phyloP scores from a whole-genome alignment of 2,888 invertebrate species.

The Netelia fuscicornis region DNA sequence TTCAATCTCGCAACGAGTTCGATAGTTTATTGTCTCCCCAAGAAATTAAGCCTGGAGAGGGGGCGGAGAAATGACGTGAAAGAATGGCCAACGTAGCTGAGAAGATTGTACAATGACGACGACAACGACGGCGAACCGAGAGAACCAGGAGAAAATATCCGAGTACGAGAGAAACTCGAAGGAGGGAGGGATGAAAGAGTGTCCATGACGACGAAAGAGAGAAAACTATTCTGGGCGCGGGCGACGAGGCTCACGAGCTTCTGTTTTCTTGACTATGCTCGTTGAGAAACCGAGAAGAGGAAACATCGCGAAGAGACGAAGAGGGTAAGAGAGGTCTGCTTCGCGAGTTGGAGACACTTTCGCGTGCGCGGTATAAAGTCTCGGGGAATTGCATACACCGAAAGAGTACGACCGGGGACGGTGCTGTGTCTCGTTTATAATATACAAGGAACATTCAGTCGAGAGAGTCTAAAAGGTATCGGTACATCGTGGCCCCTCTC shows the following conservation, averaged over 20 bases:
- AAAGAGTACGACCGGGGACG: neutral
- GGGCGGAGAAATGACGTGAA: conserved; percentile 28
- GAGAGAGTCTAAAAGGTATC: conserved; percentile 23
- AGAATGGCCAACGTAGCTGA: conserved; percentile 46
- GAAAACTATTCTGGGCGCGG: conserved; percentile 62
- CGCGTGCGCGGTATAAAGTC: conserved; percentile 57
- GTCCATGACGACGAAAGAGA: conserved; percentile 46
- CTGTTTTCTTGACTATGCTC: conserved; percentile 53
- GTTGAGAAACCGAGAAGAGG: conserved; percentile 48
- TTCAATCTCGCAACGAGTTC: conserved; percentile 15
- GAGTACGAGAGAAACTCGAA: conserved; percentile 29
- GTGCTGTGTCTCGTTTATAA: conserved; percentile 33
- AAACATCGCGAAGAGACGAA: conserved; percentile 47
- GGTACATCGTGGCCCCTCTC: conserved; percentile 29
- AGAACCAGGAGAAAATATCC: neutral
- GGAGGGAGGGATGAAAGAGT: conserved; percentile 19
- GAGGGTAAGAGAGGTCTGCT: conserved; percentile 5
- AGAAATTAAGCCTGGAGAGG: conserved; percentile 33
- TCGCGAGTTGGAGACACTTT: conserved; percentile 57
- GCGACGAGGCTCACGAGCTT: conserved; percentile 44
- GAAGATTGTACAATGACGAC: conserved; percentile 17
- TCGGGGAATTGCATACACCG: conserved; percentile 17
- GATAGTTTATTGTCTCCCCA: conserved; percentile 45
- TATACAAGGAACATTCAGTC: conserved; percentile 23
- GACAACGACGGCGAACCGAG: conserved; percentile 34